A percentile compares a stretch with the other conserved stretches of the same genome.
Evolutionary conservation across 2,113 vertebrate genomes (phyloP).

Genomic region (Dicentrarchus labrax): DNA sequence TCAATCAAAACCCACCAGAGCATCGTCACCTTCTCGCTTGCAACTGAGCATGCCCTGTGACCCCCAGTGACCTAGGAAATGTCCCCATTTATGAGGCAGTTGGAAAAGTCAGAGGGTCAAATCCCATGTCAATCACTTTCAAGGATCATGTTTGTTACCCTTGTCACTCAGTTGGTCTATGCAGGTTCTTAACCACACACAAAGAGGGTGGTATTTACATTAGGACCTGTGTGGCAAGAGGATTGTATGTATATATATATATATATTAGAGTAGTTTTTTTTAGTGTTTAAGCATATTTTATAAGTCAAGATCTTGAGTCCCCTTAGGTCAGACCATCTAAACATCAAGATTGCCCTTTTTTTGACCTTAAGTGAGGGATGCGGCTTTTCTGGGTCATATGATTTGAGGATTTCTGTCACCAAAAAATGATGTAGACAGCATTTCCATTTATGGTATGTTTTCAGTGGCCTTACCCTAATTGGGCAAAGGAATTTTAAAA

Average conservation of each 20-base stretch:
- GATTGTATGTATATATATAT: neutral
- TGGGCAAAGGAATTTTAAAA: slow-evolving; percentile 51
- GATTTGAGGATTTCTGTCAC: slow-evolving; percentile 30
- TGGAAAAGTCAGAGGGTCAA: slow-evolving; percentile 54
- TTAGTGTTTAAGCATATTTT: neutral
- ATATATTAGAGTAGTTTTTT: neutral
- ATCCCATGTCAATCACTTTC: slow-evolving; percentile 20
- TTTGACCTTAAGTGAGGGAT: neutral
- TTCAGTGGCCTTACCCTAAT: slow-evolving; percentile 49
- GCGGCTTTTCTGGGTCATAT: neutral
- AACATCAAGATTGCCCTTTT: neutral
- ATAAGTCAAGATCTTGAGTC: neutral
- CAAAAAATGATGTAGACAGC: slow-evolving; percentile 1
- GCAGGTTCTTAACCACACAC: neutral
- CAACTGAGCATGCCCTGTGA: slow-evolving; percentile 42
- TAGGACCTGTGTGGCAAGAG: neutral
- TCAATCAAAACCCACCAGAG: slow-evolving; percentile 63
- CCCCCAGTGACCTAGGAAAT: slow-evolving; percentile 65
- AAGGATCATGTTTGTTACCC: slow-evolving; percentile 22
- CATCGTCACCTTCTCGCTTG: slow-evolving; percentile 38
- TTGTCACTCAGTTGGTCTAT: slow-evolving; percentile 20
- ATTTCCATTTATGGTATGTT: slow-evolving; percentile 27
- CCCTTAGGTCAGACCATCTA: neutral
- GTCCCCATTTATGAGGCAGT: slow-evolving; percentile 59
- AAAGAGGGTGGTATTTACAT: neutral